These are phyloP conservation scores for Alsophila aescularia DNA, from an alignment of 2,888 invertebrate genomes.

Conservation along the genomic window DNA sequence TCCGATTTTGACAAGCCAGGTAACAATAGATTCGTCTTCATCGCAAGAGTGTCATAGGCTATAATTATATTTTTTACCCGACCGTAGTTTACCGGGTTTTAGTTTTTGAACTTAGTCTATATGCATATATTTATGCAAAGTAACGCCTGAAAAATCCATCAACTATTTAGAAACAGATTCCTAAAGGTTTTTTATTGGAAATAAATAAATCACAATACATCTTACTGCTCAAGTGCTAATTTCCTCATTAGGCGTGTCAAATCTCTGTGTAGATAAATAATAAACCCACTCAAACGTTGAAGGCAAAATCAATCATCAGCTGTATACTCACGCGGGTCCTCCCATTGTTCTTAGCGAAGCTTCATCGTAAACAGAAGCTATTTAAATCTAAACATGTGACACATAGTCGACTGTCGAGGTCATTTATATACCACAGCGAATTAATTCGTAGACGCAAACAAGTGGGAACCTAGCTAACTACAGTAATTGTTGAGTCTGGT, in stretches of 20 bases:
- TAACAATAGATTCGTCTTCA: too few species aligned
- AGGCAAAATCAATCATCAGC: conserved; percentile 9
- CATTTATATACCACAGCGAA: not conserved
- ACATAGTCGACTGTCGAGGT: not conserved
- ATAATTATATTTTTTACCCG: too few species aligned
- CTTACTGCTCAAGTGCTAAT: conserved; percentile 5
- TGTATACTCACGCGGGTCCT: not conserved
- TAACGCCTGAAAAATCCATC: too few species aligned
- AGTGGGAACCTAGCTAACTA: not conserved
- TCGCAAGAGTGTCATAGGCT: too few species aligned
- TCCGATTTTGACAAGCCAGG: too few species aligned
- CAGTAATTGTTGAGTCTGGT: not conserved
- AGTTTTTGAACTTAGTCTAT: too few species aligned
- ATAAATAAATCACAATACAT: not conserved
- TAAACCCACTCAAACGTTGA: conserved; percentile 1
- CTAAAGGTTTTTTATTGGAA: not conserved
- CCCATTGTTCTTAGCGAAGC: conserved; percentile 1
- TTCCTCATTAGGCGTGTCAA: conserved; percentile 9
- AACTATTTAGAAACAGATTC: too few species aligned
- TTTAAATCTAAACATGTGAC: conserved; percentile 4
- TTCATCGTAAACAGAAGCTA: conserved; percentile 1
- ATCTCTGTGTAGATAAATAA: conserved; percentile 20
- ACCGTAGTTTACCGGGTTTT: too few species aligned
- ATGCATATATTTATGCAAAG: too few species aligned
- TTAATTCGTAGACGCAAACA: not conserved